These are phyloP conservation scores for Pseudotriccus pelzelni DNA, from an alignment of 2,797 vertebrate species.

Conservation along the genomic window DNA sequence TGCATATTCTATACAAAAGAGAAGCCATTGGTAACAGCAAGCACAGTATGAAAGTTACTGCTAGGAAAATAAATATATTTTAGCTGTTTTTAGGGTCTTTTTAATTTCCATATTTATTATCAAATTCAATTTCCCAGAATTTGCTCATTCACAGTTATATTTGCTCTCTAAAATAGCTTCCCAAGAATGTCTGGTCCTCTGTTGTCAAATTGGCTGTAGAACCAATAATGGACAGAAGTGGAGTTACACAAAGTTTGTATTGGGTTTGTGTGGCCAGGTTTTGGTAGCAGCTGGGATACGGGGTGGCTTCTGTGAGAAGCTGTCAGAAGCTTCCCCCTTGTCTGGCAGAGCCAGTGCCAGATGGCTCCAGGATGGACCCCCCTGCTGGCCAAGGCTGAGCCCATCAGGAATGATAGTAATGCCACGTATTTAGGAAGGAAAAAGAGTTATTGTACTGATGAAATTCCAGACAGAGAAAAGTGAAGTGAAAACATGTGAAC, in stretches of 20 bases:
- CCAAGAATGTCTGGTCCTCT: not conserved
- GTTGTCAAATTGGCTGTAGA: not conserved
- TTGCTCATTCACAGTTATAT: not conserved
- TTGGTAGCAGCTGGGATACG: not conserved
- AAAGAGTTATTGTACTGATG: not conserved
- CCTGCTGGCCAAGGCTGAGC: not conserved
- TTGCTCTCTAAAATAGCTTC: conserved; percentile 28
- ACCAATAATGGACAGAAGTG: not conserved
- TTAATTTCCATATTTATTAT: not conserved
- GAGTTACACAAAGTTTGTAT: not conserved
- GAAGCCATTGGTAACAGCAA: not conserved
- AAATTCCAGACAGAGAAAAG: not conserved
- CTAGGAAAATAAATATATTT: not conserved
- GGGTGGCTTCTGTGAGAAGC: not conserved
- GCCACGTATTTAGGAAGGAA: not conserved
- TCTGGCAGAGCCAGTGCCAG: not conserved
- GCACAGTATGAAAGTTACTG: not conserved
- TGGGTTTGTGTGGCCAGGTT: not conserved
- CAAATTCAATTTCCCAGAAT: not conserved
- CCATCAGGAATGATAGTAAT: not conserved
- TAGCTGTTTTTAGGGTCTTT: not conserved
- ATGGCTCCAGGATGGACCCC: not conserved
- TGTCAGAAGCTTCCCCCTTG: not conserved
- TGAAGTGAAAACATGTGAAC: not conserved
- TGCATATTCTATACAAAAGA: not conserved